A percentile compares a stretch with the other conserved stretches of the same genome.
These are phyloP conservation scores for Himalopsyche anomala DNA, from an alignment of 2,888 invertebrate genomes.

Conservation along the genomic window DNA sequence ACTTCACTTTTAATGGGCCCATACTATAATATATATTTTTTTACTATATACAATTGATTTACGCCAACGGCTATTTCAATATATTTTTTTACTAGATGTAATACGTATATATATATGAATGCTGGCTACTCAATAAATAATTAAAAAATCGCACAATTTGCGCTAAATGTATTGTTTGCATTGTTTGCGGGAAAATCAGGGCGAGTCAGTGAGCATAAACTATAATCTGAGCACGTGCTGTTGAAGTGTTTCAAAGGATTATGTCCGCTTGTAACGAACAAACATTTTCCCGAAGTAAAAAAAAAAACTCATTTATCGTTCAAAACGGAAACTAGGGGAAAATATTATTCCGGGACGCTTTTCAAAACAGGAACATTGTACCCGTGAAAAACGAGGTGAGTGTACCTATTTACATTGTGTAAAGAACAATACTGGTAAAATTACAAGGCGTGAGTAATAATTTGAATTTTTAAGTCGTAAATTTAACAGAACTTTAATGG, in stretches of 20 bases:
- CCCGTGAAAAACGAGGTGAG: background rate
- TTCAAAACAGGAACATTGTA: background rate
- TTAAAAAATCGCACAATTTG: too few species aligned
- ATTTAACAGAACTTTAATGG: too few species aligned
- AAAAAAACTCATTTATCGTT: background rate
- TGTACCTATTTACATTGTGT: background rate
- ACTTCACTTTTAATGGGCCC: too few species aligned
- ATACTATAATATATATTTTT: too few species aligned
- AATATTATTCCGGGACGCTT: slow-evolving; percentile 33
- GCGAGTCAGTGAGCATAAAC: background rate
- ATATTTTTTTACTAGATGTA: too few species aligned
- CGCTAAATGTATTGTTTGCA: background rate
- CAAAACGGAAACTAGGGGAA: slow-evolving; percentile 21
- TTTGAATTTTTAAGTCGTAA: too few species aligned
- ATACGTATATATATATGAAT: too few species aligned
- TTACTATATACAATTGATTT: too few species aligned
- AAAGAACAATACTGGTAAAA: background rate
- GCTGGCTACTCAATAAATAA: too few species aligned
- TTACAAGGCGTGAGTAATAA: background rate
- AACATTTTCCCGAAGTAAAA: background rate
- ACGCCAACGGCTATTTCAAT: too few species aligned
- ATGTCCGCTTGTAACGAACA: slow-evolving; percentile 27
- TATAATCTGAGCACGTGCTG: background rate
- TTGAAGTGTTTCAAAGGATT: slow-evolving; percentile 32
- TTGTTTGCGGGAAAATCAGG: slow-evolving; percentile 14